Base-by-base conservation (phyloP, 2,888 invertebrate species). In the Drosophila engyochracea region DNA sequence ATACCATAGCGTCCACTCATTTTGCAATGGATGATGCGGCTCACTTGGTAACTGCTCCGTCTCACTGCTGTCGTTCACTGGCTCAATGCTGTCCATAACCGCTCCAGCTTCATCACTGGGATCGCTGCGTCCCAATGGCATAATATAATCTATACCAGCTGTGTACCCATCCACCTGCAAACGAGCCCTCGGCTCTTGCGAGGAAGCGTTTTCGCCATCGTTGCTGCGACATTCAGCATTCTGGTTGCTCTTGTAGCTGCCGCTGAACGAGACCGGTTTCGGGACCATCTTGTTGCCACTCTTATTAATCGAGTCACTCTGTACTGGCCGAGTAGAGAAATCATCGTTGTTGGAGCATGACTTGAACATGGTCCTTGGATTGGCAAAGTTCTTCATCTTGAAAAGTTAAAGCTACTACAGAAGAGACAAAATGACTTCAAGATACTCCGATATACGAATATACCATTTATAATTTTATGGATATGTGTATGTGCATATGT, bases 1-100 rank as follows among this genome's bases (percentile, higher is more conserved):
- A 93, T 98, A 99, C 99, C 99, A 99, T 71, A 99, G 95, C 4
- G 98, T 98, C 99, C 99, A 99, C 63, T 95, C 96, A 93, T 97
- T 97, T 93, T 98, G 97, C 72, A 99, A 94, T 6, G 98, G 98
- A 94, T 99, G 98, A 93, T 98, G 98, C 76, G 96, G 95, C 66
- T 65, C 67, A 2, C 95, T 92, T 86, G 95, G 94, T 90, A 95
- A 95, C 66, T 66, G 60, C 9, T 67, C 33, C 16, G 28, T 19
- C 2, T 75, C 77, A 33, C 49, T 64, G 47, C 14, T 67, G 22
- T 7, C 55, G 10, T 30, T 22, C 28, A n/a, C 1, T 19, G 35
- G 2, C 4, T 22, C 62, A 25, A 22, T 31, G 54, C 51, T 49
- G 14, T 44, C 28, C 31, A 41, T n/a, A 33, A 63, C 72, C 10